Conservation (phyloP, 2,113 vertebrate species). For the Proteles cristata region DNA sequence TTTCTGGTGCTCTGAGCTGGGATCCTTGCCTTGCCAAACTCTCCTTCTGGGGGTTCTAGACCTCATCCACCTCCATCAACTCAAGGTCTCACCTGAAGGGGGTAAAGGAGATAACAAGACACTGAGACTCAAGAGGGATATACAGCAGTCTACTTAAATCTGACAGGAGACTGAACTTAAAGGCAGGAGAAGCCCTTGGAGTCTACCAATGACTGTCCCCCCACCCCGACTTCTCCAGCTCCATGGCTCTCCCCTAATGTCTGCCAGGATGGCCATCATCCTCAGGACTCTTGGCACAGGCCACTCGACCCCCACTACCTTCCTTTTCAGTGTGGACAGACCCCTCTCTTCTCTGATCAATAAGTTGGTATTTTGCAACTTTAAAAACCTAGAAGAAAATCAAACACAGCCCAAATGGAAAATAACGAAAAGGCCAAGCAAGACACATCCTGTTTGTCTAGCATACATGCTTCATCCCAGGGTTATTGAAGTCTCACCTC, state of each 20-base stretch:
- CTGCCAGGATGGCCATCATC: neutral
- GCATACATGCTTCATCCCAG: neutral
- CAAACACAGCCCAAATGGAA: constrained; percentile 30
- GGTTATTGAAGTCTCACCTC: neutral
- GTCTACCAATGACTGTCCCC: neutral
- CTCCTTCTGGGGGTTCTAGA: neutral
- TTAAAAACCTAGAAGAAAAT: constrained; percentile 52
- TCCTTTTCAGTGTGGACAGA: neutral
- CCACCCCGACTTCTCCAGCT: neutral
- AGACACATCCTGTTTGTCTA: constrained; percentile 23
- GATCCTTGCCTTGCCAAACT: neutral
- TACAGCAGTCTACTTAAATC: neutral
- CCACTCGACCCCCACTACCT: neutral
- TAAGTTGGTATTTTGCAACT: constrained; percentile 41
- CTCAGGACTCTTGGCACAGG: neutral
- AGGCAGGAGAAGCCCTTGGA: neutral
- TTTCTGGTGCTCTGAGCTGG: neutral
- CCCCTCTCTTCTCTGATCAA: neutral
- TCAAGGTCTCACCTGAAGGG: neutral
- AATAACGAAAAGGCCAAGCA: constrained; percentile 32
- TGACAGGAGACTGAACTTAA: neutral
- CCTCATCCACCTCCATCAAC: neutral
- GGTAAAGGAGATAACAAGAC: neutral
- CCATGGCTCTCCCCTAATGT: neutral
- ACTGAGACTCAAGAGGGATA: neutral